Conservation (phyloP, 2,113 vertebrate genomes). For the Mystacornis crossleyi region DNA sequence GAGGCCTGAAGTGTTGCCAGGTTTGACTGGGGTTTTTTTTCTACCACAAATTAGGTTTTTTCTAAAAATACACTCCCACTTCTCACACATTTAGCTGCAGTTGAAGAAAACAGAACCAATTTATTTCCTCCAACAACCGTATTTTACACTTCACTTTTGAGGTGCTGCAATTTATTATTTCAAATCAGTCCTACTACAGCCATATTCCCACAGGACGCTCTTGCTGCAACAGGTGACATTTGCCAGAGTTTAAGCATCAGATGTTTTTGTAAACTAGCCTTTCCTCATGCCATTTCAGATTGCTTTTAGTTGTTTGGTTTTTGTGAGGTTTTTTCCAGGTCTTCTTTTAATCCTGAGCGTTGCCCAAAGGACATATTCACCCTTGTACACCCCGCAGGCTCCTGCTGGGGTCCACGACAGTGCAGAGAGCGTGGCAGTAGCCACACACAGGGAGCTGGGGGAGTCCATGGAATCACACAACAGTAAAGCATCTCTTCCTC, state of each 20-base stretch:
- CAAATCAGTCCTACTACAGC: neutral
- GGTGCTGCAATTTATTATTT: neutral
- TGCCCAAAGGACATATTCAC: neutral
- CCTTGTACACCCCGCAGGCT: neutral
- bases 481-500: neutral
- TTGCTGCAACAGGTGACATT: neutral
- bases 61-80: neutral
- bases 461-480: neutral
- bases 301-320: neutral
- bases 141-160: neutral
- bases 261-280: slow-evolving; percentile 7
- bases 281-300: neutral
- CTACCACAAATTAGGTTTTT: neutral
- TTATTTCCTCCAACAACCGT: neutral
- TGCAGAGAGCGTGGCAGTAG: fast-evolving
- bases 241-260: slow-evolving; percentile 9
- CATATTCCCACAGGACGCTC: neutral
- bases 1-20: neutral
- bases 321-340: neutral
- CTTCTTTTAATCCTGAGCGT: neutral
- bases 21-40: neutral
- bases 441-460: neutral
- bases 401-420: fast-evolving
- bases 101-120: neutral
- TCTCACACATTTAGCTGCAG: neutral